phyloP scores from a whole-genome alignment of 2,888 invertebrate species.

The Copidosoma aretas region DNA sequence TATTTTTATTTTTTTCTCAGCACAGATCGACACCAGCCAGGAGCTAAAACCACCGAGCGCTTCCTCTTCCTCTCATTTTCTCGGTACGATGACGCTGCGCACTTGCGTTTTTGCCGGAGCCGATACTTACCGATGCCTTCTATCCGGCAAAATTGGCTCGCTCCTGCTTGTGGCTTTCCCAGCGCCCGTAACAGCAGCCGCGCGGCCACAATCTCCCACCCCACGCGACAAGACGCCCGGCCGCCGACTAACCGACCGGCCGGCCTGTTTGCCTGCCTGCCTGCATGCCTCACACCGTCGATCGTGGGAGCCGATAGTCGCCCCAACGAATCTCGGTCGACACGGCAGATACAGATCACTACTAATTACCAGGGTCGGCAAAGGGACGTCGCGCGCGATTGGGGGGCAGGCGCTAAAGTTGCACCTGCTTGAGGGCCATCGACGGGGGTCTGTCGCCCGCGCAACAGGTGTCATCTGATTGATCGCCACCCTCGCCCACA shows the following conservation, averaged over 20 bases:
- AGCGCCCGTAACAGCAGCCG: too few relatives aligned
- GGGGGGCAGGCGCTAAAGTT: conserved; percentile 47
- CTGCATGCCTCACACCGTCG: background rate
- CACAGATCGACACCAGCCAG: conserved; percentile 2
- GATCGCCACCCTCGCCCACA: conserved; percentile 49
- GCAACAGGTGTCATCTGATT: conserved; percentile 64
- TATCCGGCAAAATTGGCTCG: background rate
- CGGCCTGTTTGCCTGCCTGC: too few relatives aligned
- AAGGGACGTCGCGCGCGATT: conserved; percentile 58
- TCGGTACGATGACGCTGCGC: background rate
- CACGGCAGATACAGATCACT: conserved; percentile 56
- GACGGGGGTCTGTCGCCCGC: conserved; percentile 28
- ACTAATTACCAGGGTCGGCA: conserved; percentile 59
- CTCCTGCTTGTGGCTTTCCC: conserved; percentile 3
- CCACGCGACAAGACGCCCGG: too few relatives aligned
- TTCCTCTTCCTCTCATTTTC: background rate
- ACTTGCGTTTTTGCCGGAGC: background rate
- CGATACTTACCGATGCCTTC: background rate
- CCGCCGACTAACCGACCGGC: too few relatives aligned
- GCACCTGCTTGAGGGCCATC: background rate
- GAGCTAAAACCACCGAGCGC: background rate
- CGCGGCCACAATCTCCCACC: too few relatives aligned
- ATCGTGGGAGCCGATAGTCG: conserved; percentile 1
- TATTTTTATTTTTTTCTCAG: background rate
- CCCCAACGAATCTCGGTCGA: conserved; percentile 1